Base-by-base conservation (phyloP, 2,888 invertebrate species). In the Tigriopus californicus region DNA sequence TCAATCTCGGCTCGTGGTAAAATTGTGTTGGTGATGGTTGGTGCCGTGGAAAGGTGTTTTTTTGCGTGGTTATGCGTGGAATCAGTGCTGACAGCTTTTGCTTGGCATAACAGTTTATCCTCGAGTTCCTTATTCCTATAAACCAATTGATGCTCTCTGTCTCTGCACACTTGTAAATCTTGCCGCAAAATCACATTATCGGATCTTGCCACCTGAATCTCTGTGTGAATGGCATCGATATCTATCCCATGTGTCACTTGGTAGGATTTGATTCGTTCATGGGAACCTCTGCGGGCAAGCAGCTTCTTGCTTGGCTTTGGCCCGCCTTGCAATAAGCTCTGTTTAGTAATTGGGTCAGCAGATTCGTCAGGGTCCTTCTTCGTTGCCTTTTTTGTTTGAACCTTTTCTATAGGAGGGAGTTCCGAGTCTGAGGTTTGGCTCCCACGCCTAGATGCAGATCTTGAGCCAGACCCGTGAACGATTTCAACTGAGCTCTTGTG, bases 161-260 rank as follows among this genome's bases (percentile, higher is more conserved):
- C 56, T 20, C 56, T 41, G 5, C 20, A 56, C 20, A 56, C 44
- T 24, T 56, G 56, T 2, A 56, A 46, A 25, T 56, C 56, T 22
- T 56, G 42, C 5, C 56, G 42, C 12, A 56, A 25, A 24, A 56
- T 56, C 20, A 22, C 46, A 5, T 56, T 56, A 44, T 56, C 56
- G 10, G 56, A 56, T 24, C 56, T 42, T 10, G 46, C 56, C 3
- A 56, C 22, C 20, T 49, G 49, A 22, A 49, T 49, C 22, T 49
- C 49, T 3, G 49, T 49, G 13, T 49, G 49, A 20, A 49, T 20
- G 3, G 15, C 15, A 22, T 49, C 49, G 5, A 22, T 49, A 22
- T 49, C 22, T 4, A 49, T 20, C 11, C 22, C 22, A 22, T 18
- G 49, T 15, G 49, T 49, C 8, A 8, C 33, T 33, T 3, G 4